phyloP scores from a whole-genome alignment of 2,888 invertebrate genomes.

The Drosophila kanekoi region DNA sequence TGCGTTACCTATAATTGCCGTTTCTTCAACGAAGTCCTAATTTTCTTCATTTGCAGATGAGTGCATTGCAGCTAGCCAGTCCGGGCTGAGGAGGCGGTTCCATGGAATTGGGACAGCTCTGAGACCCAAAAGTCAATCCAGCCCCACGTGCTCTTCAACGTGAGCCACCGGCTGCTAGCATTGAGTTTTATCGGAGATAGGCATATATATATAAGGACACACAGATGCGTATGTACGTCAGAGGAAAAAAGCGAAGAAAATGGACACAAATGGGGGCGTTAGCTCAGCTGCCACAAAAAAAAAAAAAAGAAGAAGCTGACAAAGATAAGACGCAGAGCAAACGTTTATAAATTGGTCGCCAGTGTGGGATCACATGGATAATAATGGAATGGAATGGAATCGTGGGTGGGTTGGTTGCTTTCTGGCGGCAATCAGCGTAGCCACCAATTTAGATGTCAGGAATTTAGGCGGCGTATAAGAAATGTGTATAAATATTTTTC shows the following conservation, averaged over 20 bases:
- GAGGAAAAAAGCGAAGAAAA: background rate
- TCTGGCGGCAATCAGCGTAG: conserved; percentile 45
- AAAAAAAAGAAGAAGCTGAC: conserved; percentile 20
- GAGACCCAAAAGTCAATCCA: conserved; percentile 11
- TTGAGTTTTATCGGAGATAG: conserved; percentile 34
- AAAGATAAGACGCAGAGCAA: conserved; percentile 70
- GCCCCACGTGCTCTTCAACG: background rate
- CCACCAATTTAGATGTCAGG: conserved; percentile 71
- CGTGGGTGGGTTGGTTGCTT: background rate
- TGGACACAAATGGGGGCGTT: conserved; percentile 45
- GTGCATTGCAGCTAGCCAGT: conserved; percentile 1
- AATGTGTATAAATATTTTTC: conserved; percentile 70
- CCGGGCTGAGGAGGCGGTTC: conserved; percentile 1
- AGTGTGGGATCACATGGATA: conserved; percentile 69
- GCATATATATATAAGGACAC: background rate
- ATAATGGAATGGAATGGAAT: conserved; percentile 42
- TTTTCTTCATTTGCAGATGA: background rate
- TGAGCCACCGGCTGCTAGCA: conserved; percentile 30
- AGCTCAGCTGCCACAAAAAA: conserved; percentile 21
- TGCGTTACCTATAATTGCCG: conserved; percentile 17
- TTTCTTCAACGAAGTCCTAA: background rate
- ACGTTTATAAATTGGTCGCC: conserved; percentile 78
- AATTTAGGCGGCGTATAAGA: conserved; percentile 48
- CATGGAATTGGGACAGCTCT: conserved; percentile 17
- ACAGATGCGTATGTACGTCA: background rate